Conservation (phyloP, 2,888 invertebrate species). For the Oasisia sp. region DNA sequence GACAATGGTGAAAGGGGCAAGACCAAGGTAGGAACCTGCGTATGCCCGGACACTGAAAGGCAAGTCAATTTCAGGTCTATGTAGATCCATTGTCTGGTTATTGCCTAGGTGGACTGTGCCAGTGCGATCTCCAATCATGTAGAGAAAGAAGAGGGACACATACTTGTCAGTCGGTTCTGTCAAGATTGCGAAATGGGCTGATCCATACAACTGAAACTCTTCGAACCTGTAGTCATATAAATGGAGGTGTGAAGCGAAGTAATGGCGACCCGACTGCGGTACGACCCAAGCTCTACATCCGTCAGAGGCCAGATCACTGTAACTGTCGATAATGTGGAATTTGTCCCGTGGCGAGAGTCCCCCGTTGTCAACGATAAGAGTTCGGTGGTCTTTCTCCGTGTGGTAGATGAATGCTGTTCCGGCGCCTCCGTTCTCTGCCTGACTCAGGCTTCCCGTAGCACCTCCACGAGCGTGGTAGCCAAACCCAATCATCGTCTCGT, state of each 20-base stretch:
- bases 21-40: slow-evolving; percentile 45
- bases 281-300: slow-evolving; percentile 51
- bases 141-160: slow-evolving; percentile 48
- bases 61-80: slow-evolving; percentile 47
- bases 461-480: slow-evolving; percentile 45
- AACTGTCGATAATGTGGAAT: slow-evolving; percentile 41
- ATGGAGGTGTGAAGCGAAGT: slow-evolving; percentile 42
- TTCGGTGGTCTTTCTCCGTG: slow-evolving; percentile 45
- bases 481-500: slow-evolving; percentile 51
- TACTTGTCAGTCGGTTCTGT: slow-evolving; percentile 42
- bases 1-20: slow-evolving; percentile 49
- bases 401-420: slow-evolving; percentile 54
- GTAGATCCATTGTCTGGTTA: slow-evolving; percentile 47
- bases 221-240: slow-evolving; percentile 46
- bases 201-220: slow-evolving; percentile 50
- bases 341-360: slow-evolving; percentile 42
- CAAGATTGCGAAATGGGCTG: slow-evolving; percentile 47
- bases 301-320: slow-evolving; percentile 41
- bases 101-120: slow-evolving; percentile 49
- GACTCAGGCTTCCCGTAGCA: slow-evolving; percentile 33
- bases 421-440: slow-evolving; percentile 45
- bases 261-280: slow-evolving; percentile 46
- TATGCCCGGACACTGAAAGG: slow-evolving; percentile 50
- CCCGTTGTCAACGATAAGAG: slow-evolving; percentile 50
- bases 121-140: slow-evolving; percentile 55